phyloP scores from a whole-genome alignment of 2,888 invertebrate species.

The Iselma pallidipennis region DNA sequence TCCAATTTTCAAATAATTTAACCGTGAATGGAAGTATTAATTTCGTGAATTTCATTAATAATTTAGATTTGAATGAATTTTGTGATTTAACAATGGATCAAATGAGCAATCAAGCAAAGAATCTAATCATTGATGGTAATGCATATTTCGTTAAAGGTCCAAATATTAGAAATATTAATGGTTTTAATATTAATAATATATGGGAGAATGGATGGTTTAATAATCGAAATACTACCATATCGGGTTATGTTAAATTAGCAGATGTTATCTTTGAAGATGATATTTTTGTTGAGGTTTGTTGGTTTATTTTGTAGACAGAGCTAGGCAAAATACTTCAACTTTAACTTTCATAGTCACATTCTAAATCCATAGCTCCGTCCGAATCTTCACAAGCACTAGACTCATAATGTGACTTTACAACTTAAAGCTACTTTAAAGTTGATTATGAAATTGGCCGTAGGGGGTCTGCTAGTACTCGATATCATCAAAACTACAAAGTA shows the following conservation, averaged over 20 bases:
- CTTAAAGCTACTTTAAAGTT: no score
- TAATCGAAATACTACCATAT: conserved; percentile 47
- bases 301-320: neutral
- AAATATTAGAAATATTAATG: conserved; percentile 53
- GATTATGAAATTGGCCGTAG: no score
- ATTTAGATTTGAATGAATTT: conserved; percentile 47
- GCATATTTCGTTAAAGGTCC: conserved; percentile 55
- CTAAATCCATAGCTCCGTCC: no score
- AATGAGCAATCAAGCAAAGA: conserved; percentile 37
- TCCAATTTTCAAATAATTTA: conserved; percentile 44
- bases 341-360: no score
- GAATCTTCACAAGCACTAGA: no score
- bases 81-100: conserved; percentile 42
- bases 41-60: conserved; percentile 46
- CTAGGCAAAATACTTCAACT: no score
- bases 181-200: conserved; percentile 46
- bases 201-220: conserved; percentile 58
- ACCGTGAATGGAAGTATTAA: conserved; percentile 43
- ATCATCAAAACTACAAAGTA: no score
- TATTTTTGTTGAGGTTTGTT: conserved; percentile 46
- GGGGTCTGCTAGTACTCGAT: no score
- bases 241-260: conserved; percentile 44
- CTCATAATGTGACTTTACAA: no score
- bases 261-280: conserved; percentile 47
- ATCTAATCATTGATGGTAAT: conserved; percentile 54